Base-by-base conservation (phyloP, 2,888 invertebrate species). In the Sericinus montela region DNA sequence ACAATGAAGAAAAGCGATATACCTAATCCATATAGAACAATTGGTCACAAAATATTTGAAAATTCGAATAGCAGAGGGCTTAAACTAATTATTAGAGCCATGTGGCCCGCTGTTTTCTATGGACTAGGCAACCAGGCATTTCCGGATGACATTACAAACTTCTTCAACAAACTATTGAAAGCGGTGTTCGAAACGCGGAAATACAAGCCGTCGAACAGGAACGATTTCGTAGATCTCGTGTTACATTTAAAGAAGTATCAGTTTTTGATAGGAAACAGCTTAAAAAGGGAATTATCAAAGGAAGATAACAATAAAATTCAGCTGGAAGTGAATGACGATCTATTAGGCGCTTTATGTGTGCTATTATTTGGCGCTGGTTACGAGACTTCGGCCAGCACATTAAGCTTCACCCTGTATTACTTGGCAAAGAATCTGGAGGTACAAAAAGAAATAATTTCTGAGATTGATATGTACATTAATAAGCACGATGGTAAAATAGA, bases 341-440 rank as follows among this genome's bases (percentile, higher is more conserved):
- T 91, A 30, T 55, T 92, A 4, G 77, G 86, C 0, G 83, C 91
- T 0, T 91, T 92, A 48, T 86, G 90, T 1, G 72, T 89, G 6
- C 57, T 87, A 0, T 90, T 93, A 38, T 82, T 80, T 15, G 69
- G 52, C 0, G 81, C 77, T 9, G 81, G 82, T 1, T 81, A 63
- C 19, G 80, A 82, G 23, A 77, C 80, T 0, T 74, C 80, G 1
- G 59, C 81, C 0, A 62, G 64, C 0, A 72, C 74, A 0, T 51
- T 72, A 9, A 60, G 63, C 8, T 66, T 65, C 29, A 64, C 68
- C 3, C 48, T 81, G 1, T 79, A 58, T 40, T 77, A 80, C 48
- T 48, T 81, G 0, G 72, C 79, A 0, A 78, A 75, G 48, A 51
- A 70, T 13, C 59, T 49, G 3, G 59, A 67, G 2, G 60, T 47